Conservation (phyloP, 1,140 invertebrate genomes). For the Doryteuthis pealeii region DNA sequence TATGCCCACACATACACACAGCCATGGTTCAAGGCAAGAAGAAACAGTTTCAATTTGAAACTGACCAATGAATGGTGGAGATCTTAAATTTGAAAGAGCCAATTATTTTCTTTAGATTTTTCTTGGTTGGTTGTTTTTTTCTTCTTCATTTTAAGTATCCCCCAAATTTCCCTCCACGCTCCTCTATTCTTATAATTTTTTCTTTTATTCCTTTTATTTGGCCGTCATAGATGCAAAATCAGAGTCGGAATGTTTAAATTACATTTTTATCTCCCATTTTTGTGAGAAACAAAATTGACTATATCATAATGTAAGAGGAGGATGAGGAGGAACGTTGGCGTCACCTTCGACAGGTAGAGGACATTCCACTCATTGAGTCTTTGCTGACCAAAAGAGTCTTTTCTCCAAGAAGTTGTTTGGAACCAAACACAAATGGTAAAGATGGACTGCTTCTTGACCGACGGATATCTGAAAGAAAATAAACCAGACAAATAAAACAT, state of each 20-base stretch:
- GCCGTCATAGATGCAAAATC: too few species aligned
- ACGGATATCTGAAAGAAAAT: constrained; percentile 39
- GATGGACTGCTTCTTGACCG: constrained; percentile 48
- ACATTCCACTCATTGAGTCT: background rate
- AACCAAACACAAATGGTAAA: constrained; percentile 47
- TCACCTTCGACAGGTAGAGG: background rate
- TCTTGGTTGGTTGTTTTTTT: too few species aligned
- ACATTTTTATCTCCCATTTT: too few species aligned
- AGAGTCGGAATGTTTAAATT: too few species aligned
- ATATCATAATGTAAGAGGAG: too few species aligned
- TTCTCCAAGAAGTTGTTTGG: constrained; percentile 9
- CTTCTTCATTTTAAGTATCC: too few species aligned
- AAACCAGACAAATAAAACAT: background rate
- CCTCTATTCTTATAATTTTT: too few species aligned
- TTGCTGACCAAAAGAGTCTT: background rate
- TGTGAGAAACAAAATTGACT: too few species aligned
- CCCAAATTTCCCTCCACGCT: too few species aligned
- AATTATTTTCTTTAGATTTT: background rate
- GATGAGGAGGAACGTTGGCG: background rate
- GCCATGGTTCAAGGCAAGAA: background rate
- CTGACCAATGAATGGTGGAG: background rate
- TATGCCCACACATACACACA: constrained; percentile 15
- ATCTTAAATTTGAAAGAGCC: background rate
- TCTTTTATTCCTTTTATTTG: too few species aligned
- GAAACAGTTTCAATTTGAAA: background rate